phyloP scores from a whole-genome alignment of 2,797 vertebrate genomes.

The Galago senegalensis region DNA sequence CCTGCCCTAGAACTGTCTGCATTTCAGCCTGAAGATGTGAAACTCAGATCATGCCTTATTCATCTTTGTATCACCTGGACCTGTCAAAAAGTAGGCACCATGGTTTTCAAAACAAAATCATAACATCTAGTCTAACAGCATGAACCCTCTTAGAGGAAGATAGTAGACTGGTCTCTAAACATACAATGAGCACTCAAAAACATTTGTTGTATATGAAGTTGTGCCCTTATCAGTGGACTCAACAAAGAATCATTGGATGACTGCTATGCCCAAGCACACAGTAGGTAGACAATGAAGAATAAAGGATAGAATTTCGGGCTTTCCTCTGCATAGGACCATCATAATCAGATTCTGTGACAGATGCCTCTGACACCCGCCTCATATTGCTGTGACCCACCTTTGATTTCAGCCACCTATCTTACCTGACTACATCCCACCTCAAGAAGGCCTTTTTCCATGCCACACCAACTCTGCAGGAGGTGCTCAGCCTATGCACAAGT shows the following conservation, averaged over 20 bases:
- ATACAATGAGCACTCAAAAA: not conserved
- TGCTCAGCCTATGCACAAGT: not conserved
- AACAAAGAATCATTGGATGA: not conserved
- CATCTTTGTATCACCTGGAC: not conserved
- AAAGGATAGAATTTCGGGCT: not conserved
- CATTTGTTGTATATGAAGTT: not conserved
- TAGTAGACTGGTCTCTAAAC: not conserved
- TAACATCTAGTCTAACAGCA: not conserved
- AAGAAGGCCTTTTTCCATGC: not conserved
- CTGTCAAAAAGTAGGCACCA: not conserved
- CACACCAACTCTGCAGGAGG: not conserved
- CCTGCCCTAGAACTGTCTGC: not conserved
- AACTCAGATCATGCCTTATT: not conserved
- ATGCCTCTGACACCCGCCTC: not conserved
- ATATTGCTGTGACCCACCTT: not conserved
- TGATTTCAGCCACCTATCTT: not conserved
- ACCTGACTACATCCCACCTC: not conserved
- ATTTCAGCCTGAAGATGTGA: not conserved
- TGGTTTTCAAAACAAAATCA: slow-evolving; percentile 43
- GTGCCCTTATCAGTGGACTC: not conserved
- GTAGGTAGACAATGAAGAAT: not conserved
- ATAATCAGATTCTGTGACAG: not conserved
- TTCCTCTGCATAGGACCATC: not conserved
- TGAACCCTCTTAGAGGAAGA: not conserved
- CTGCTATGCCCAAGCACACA: not conserved